Conservation (phyloP, 2,113 vertebrate species). For the Hymenochirus boettgeri region DNA sequence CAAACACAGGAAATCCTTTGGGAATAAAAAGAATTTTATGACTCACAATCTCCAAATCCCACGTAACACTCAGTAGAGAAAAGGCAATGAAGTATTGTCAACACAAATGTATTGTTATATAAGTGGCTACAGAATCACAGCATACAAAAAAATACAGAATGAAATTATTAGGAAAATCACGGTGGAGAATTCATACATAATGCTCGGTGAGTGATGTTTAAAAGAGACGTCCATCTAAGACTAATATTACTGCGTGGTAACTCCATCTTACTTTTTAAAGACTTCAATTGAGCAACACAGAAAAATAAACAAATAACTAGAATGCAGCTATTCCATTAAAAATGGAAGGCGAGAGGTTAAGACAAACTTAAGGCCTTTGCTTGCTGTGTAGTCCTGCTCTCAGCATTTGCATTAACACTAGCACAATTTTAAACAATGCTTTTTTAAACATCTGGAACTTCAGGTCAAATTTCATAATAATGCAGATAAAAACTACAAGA, state of each 20-base stretch:
- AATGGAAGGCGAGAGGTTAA: not conserved
- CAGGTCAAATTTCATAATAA: slow-evolving; percentile 37
- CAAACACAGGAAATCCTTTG: slow-evolving; percentile 67
- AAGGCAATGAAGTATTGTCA: slow-evolving; percentile 68
- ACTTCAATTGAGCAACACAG: not conserved
- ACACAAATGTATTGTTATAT: slow-evolving; percentile 58
- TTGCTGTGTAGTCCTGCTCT: slow-evolving; percentile 12
- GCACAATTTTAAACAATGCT: slow-evolving; percentile 10
- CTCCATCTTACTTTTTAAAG: not conserved
- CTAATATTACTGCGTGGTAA: not conserved
- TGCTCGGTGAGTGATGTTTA: not conserved
- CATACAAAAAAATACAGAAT: not conserved
- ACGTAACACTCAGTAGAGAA: slow-evolving; percentile 61
- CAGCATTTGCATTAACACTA: slow-evolving; percentile 29
- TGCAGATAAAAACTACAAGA: slow-evolving; percentile 19
- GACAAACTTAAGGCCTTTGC: not conserved
- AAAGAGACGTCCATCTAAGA: not conserved
- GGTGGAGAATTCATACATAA: not conserved
- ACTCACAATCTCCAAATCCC: slow-evolving; percentile 76
- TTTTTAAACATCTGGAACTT: slow-evolving; percentile 30
- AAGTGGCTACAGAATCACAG: slow-evolving; percentile 31
- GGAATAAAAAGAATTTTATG: slow-evolving; percentile 77
- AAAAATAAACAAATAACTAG: not conserved
- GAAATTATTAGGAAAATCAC: not conserved
- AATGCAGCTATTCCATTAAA: not conserved